phyloP scores from a whole-genome alignment of 2,113 vertebrate species.

The Tragelaphus buxtoni region DNA sequence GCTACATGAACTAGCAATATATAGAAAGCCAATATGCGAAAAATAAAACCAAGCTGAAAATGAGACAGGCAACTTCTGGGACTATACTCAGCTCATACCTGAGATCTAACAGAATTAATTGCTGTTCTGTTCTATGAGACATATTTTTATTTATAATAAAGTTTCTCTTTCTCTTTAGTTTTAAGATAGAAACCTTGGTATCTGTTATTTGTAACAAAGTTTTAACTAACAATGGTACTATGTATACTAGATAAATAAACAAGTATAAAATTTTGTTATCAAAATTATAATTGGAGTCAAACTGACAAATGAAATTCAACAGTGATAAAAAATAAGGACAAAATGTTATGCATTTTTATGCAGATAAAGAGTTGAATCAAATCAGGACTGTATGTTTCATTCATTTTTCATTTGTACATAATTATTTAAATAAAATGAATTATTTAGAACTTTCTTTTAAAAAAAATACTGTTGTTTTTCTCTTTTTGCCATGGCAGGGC shows the following conservation, averaged over 20 bases:
- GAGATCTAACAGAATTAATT: neutral
- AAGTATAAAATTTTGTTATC: neutral
- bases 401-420: neutral
- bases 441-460: neutral
- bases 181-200: neutral
- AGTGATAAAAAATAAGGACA: neutral
- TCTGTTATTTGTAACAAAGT: neutral
- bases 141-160: neutral
- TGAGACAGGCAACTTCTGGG: neutral
- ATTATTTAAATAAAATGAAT: neutral
- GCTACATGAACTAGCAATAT: neutral
- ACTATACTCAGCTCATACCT: neutral
- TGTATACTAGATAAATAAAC: neutral
- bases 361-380: neutral
- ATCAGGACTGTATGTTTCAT: neutral
- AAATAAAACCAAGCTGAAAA: neutral
- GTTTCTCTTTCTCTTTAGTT: neutral
- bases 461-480: neutral
- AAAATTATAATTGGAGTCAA: conserved; percentile 4
- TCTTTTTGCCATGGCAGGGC: neutral
- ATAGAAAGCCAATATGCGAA: neutral
- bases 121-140: neutral
- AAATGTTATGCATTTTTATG: neutral
- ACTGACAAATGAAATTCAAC: neutral
- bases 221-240: neutral